Evolutionary conservation across 2,113 vertebrate species (phyloP).

Genomic region (Centropristis striata): DNA sequence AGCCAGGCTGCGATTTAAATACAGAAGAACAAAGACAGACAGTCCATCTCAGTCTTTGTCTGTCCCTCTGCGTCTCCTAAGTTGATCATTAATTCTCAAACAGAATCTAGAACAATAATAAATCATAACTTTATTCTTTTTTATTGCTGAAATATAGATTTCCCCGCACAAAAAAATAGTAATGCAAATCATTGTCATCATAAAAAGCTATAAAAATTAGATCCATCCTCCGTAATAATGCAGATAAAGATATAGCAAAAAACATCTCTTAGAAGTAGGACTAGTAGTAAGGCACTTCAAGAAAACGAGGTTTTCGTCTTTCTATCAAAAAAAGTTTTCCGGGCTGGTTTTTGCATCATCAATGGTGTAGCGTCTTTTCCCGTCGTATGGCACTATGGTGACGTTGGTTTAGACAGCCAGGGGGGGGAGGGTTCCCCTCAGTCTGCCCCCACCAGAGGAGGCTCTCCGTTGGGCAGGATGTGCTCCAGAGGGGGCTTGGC

Average conservation of each 20-base stretch:
- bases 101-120: conserved; percentile 71
- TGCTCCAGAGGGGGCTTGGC: conserved; percentile 84
- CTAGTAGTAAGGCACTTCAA: conserved; percentile 94
- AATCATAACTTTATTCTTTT: conserved; percentile 75
- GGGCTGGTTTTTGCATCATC: conserved; percentile 55
- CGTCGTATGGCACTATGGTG: conserved; percentile 79
- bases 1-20: conserved; percentile 62
- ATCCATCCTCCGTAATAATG: conserved; percentile 79
- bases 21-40: conserved; percentile 42
- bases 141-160: conserved; percentile 90
- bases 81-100: conserved; percentile 75
- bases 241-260: conserved; percentile 88
- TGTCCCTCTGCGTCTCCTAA: conserved; percentile 40
- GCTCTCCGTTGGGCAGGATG: conserved; percentile 84
- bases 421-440: conserved; percentile 75
- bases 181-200: conserved; percentile 75
- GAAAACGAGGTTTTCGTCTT: conserved; percentile 76
- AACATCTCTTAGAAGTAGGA: conserved; percentile 77
- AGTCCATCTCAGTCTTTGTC: conserved; percentile 11
- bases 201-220: conserved; percentile 85
- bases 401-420: conserved; percentile 16
- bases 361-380: conserved; percentile 33
- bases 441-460: conserved; percentile 88
- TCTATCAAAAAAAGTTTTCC: conserved; percentile 51
- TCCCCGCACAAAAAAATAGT: conserved; percentile 78